Percentiles rank a stretch among this genome's conserved stretches.
Evolutionary conservation across 2,797 vertebrate genomes (phyloP).

Genomic region (Platyrinchus mystaceus): DNA sequence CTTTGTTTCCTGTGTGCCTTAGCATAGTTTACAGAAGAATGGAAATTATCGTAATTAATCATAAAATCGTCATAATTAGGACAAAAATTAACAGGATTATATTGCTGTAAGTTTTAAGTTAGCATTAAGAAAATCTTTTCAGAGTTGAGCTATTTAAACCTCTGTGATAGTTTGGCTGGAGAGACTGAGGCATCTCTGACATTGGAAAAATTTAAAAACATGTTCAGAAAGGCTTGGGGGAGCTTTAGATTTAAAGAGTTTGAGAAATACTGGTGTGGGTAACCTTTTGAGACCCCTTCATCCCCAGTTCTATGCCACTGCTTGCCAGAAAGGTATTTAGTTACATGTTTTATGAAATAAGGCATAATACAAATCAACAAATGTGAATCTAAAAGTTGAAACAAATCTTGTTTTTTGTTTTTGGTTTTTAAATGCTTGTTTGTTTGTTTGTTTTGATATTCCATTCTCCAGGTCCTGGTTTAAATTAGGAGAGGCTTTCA

Average conservation of each 20-base stretch:
- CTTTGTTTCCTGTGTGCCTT: not conserved
- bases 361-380: conserved; percentile 19
- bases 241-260: not conserved
- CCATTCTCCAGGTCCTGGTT: not conserved
- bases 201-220: not conserved
- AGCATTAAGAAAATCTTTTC: not conserved
- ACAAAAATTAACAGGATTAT: not conserved
- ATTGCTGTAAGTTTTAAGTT: not conserved
- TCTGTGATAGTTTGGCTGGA: not conserved
- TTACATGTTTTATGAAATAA: conserved; percentile 46
- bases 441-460: not conserved
- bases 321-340: not conserved
- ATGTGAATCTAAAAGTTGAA: conserved; percentile 40
- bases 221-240: not conserved
- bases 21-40: not conserved
- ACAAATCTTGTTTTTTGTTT: not conserved
- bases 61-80: not conserved
- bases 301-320: not conserved
- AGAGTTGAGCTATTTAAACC: not conserved
- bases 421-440: too few species aligned
- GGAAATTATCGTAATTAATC: not conserved
- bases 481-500: conserved; percentile 2
- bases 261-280: not conserved
- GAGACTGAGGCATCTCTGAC: not conserved
- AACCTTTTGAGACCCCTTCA: not conserved